A percentile compares a stretch with the other conserved stretches of the same genome.
phyloP scores from a whole-genome alignment of 2,113 vertebrate species.

The Tragelaphus scriptus region DNA sequence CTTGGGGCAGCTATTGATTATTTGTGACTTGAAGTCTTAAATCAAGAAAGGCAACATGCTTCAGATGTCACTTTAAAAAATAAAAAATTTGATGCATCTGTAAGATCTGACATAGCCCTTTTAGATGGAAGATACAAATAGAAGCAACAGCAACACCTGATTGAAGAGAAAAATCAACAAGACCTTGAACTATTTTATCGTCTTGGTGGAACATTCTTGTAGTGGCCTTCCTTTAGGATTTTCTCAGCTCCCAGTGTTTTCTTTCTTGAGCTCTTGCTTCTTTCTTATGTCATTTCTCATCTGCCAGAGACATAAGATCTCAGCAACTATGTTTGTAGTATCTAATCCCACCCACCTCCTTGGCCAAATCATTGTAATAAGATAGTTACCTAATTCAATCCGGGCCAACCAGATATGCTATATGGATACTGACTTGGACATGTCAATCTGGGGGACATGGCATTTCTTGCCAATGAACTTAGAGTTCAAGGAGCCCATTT shows the following conservation, averaged over 20 bases:
- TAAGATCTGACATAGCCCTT: neutral
- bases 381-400: neutral
- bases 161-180: neutral
- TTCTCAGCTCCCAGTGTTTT: neutral
- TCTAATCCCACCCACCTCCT: neutral
- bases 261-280: neutral
- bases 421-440: neutral
- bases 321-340: neutral
- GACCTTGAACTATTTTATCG: neutral
- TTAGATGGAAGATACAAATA: constrained; percentile 25
- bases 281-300: neutral
- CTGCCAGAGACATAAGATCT: neutral
- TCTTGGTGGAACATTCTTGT: neutral
- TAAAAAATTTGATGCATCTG: neutral
- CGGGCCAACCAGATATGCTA: neutral
- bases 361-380: neutral
- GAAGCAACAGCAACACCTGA: neutral
- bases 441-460: neutral
- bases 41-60: constrained; percentile 52
- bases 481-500: neutral
- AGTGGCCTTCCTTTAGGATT: neutral
- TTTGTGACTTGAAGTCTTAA: constrained; percentile 59
- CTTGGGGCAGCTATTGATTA: constrained; percentile 66
- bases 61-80: constrained; percentile 50
- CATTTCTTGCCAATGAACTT: neutral